These are phyloP conservation scores for Pelosia muscerda DNA, from an alignment of 2,888 invertebrate genomes.

Conservation along the genomic window DNA sequence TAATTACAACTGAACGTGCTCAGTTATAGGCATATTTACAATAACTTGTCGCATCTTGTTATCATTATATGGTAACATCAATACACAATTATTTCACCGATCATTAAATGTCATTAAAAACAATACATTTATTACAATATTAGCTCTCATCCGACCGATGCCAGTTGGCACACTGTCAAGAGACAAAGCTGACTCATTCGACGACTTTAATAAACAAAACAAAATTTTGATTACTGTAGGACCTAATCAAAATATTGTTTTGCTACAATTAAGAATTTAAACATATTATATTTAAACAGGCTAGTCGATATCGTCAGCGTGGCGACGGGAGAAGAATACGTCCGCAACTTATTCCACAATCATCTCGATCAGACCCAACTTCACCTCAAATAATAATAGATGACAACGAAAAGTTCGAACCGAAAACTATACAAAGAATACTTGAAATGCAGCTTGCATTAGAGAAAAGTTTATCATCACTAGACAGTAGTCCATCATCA, in stretches of 20 bases:
- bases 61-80: conserved; percentile 18
- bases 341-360: conserved; percentile 65
- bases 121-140: conserved; percentile 74
- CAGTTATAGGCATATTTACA: neutral
- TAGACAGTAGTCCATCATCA: conserved; percentile 71
- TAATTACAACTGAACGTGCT: neutral
- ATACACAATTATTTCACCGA: conserved; percentile 55
- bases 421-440: conserved; percentile 71
- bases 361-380: conserved; percentile 69
- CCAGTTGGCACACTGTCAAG: conserved; percentile 73
- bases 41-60: neutral
- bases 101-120: conserved; percentile 63
- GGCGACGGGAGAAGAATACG: conserved; percentile 76
- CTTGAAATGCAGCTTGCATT: conserved; percentile 80
- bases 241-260: conserved; percentile 40
- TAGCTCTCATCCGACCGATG: conserved; percentile 59
- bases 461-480: conserved; percentile 74
- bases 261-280: conserved; percentile 36
- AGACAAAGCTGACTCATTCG: conserved; percentile 66
- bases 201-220: conserved; percentile 56
- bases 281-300: conserved; percentile 81
- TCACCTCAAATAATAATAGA: conserved; percentile 45
- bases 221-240: neutral
- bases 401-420: conserved; percentile 59
- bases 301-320: conserved; percentile 81